Conservation (phyloP, 1,140 invertebrate species). For the Plutomurus gul region DNA sequence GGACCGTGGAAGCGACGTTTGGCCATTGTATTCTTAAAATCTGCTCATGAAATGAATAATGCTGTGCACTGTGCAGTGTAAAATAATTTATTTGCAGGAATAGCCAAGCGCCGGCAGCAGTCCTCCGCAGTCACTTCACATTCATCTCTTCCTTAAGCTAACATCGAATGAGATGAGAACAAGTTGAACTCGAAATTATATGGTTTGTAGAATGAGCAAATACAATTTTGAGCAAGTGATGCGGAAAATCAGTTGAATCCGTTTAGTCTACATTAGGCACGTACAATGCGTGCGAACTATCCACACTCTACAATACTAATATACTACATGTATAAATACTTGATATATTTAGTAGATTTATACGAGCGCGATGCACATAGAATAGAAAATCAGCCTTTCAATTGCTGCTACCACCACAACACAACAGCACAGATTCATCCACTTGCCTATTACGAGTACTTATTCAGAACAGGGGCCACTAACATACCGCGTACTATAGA, state of each 20-base stretch:
- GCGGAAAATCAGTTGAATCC: slow-evolving; percentile 30
- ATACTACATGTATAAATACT: too few relatives aligned
- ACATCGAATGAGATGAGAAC: background rate
- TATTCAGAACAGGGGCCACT: too few relatives aligned
- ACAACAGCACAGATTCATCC: too few relatives aligned
- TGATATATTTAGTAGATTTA: too few relatives aligned
- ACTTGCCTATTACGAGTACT: too few relatives aligned
- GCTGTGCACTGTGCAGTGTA: background rate
- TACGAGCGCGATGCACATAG: too few relatives aligned
- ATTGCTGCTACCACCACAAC: too few relatives aligned
- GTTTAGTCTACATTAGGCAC: background rate
- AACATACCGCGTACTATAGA: too few relatives aligned
- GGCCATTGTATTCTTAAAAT: background rate
- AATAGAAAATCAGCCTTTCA: too few relatives aligned
- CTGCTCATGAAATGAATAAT: background rate
- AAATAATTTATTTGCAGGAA: slow-evolving; percentile 15
- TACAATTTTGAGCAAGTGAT: slow-evolving; percentile 33
- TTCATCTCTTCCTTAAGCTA: background rate
- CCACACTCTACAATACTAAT: background rate
- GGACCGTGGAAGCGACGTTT: too few relatives aligned
- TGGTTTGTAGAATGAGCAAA: slow-evolving; percentile 30
- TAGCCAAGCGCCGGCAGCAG: background rate
- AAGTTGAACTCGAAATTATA: slow-evolving; percentile 27
- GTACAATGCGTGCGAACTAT: too few relatives aligned
- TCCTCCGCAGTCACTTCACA: background rate